phyloP scores from a whole-genome alignment of 2,797 vertebrate genomes.

The Galaxias olidus region DNA sequence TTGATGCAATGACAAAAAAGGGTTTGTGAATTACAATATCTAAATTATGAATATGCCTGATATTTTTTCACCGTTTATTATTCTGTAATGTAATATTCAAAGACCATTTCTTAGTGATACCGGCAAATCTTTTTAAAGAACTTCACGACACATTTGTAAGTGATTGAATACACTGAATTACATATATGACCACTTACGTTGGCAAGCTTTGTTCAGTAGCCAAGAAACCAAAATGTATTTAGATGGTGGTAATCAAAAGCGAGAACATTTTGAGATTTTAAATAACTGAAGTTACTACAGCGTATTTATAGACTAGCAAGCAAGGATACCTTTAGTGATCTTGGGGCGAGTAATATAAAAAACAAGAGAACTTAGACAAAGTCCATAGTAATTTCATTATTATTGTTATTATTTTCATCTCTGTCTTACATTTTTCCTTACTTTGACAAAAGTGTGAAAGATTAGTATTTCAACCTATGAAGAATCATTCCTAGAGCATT shows the following conservation, averaged over 20 bases:
- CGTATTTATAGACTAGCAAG: too few relatives aligned
- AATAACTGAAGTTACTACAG: too few relatives aligned
- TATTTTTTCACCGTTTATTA: slow-evolving; percentile 56
- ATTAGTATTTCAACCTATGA: slow-evolving; percentile 69
- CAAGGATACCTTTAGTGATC: too few relatives aligned
- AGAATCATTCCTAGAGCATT: slow-evolving; percentile 70
- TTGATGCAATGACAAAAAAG: background rate
- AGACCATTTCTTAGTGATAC: slow-evolving; percentile 2
- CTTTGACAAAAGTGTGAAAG: slow-evolving; percentile 29
- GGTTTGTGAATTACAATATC: background rate
- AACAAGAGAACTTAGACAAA: slow-evolving; percentile 49
- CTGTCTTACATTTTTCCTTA: slow-evolving; percentile 30
- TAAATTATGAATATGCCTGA: slow-evolving; percentile 11
- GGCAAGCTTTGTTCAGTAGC: too few relatives aligned
- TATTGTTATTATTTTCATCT: slow-evolving; percentile 34
- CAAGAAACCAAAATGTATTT: too few relatives aligned
- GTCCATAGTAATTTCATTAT: slow-evolving; percentile 28
- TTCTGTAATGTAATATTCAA: slow-evolving; percentile 53
- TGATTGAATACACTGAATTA: too few relatives aligned
- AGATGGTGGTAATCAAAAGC: too few relatives aligned
- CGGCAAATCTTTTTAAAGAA: too few relatives aligned
- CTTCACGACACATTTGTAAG: too few relatives aligned
- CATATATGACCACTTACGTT: too few relatives aligned
- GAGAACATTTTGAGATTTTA: too few relatives aligned
- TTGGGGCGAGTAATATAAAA: background rate